Evolutionary conservation across 2,888 invertebrate species (phyloP), one percentile per base, ranked within the genome.

Genomic region (Teleogryllus oceanicus): DNA sequence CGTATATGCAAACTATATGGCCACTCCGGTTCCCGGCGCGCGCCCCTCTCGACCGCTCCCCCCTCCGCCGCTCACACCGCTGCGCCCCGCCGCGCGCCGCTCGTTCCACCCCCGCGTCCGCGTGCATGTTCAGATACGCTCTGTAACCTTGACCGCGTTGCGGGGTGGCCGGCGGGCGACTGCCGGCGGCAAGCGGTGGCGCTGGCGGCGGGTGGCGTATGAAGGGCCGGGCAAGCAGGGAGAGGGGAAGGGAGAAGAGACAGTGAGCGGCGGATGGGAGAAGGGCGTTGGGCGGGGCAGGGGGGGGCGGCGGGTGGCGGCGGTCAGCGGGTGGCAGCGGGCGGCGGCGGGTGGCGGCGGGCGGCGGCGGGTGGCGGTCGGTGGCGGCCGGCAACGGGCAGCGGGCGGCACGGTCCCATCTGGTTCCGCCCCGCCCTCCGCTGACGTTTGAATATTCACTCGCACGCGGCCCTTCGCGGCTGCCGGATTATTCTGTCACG

Each of bases 1-100:
- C 62, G 62, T 62, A 62, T 62, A 62, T 62, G 62, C 62, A 62
- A 62, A 62, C 62, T 62, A 62, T 62, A 62, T n/a, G 62, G 62
- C 16, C 62, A 62, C 62, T 62, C 62, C 62, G 62, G 62, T n/a
- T 18, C 16, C 62, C 16, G 62, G n/a, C 16, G 16, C 13, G 62
- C 16, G n/a, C 62, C n/a, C 16, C 62, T n/a, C n/a, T 62, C n/a
- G 16, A 13, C 62, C 62, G 4, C 2, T 13, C 4, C n/a, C 8
- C 16, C 62, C 16, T 13, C 13, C 16, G 16, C 16, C n/a, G 62
- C 62, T 18, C 62, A 62, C 8, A 10, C n/a, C 62, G n/a, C n/a
- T 10, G 8, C 13, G 16, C 16, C 13, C 62, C 16, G 13, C 62
- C 62, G 16, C 62, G n/a, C 62, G 16, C 62, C n/a, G 16, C 62